Conservation (phyloP, 2,113 vertebrate genomes). For the Laticauda colubrina region DNA sequence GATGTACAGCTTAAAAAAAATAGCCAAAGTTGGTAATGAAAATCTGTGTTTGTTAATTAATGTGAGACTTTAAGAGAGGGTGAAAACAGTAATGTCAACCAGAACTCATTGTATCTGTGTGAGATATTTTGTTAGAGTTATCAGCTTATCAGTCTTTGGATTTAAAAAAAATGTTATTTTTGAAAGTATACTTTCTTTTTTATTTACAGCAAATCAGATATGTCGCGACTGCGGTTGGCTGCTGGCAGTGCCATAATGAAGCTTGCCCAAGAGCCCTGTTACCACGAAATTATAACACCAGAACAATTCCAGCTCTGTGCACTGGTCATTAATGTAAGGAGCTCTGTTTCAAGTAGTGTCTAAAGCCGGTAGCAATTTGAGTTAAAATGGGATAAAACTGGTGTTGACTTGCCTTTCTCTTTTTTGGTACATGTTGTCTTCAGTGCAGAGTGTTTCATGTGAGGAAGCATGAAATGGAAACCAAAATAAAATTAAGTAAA, state of each 20-base stretch:
- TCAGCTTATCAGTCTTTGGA: background rate
- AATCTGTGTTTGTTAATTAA: background rate
- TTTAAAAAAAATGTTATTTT: background rate
- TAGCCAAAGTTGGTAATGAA: background rate
- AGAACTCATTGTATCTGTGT: background rate
- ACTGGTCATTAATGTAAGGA: conserved; percentile 96
- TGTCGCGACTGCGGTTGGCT: conserved; percentile 96
- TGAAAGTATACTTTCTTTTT: conserved; percentile 3
- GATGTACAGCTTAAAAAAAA: background rate
- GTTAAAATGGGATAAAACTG: background rate
- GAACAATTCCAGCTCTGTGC: conserved; percentile 99
- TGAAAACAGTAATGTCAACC: background rate
- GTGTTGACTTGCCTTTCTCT: background rate
- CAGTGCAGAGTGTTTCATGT: background rate
- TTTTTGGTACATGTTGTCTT: too few species aligned
- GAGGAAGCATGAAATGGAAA: background rate
- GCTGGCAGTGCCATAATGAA: conserved; percentile 99
- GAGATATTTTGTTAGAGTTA: background rate
- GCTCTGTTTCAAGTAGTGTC: conserved; percentile 7
- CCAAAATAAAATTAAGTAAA: background rate
- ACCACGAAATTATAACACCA: conserved; percentile 99
- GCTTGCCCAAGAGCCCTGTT: conserved; percentile 97
- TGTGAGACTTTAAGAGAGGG: background rate
- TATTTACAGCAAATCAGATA: conserved; percentile 91
- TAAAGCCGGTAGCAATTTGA: conserved; percentile 10